A percentile compares a stretch with the other conserved stretches of the same genome.
Conservation (phyloP, 2,113 vertebrate genomes). For the Hippocampus barbouri region DNA sequence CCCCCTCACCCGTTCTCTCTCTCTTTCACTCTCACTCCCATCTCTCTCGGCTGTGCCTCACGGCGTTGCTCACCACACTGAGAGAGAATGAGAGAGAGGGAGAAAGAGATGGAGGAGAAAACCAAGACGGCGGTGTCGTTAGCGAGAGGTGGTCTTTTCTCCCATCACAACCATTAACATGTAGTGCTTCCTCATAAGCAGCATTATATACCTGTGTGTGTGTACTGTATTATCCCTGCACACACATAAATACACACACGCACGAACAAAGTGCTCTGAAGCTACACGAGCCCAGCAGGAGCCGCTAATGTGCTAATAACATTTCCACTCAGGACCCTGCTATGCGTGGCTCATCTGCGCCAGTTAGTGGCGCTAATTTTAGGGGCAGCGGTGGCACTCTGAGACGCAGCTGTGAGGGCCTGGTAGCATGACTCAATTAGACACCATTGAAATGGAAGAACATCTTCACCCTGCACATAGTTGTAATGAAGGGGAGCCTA, state of each 20-base stretch:
- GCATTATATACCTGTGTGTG: not conserved
- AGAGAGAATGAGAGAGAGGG: conserved; percentile 9
- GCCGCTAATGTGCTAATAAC: conserved; percentile 58
- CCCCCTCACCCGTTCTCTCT: conserved; percentile 26
- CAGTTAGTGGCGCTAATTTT: conserved; percentile 72
- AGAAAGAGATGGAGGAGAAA: conserved; percentile 12
- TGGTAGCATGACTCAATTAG: conserved; percentile 65
- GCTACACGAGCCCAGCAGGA: conserved; percentile 27
- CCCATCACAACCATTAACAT: conserved; percentile 36
- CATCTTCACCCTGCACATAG: conserved; percentile 55
- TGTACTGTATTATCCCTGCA: not conserved
- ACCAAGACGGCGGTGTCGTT: conserved; percentile 41
- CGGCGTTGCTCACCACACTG: conserved; percentile 28
- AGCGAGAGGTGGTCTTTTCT: conserved; percentile 21
- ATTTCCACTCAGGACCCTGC: conserved; percentile 50
- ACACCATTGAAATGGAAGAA: conserved; percentile 64
- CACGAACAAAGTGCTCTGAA: conserved; percentile 16
- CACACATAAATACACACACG: conserved; percentile 16
- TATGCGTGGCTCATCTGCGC: conserved; percentile 56
- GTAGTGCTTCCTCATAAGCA: conserved; percentile 17
- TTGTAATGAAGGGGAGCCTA: not conserved
- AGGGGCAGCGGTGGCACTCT: conserved; percentile 33
- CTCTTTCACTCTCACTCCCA: conserved; percentile 5
- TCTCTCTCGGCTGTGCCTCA: conserved; percentile 23
- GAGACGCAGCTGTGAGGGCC: conserved; percentile 41